Evolutionary conservation across 2,888 invertebrate genomes (phyloP).

Genomic region (Rugalucina vietnamica): DNA sequence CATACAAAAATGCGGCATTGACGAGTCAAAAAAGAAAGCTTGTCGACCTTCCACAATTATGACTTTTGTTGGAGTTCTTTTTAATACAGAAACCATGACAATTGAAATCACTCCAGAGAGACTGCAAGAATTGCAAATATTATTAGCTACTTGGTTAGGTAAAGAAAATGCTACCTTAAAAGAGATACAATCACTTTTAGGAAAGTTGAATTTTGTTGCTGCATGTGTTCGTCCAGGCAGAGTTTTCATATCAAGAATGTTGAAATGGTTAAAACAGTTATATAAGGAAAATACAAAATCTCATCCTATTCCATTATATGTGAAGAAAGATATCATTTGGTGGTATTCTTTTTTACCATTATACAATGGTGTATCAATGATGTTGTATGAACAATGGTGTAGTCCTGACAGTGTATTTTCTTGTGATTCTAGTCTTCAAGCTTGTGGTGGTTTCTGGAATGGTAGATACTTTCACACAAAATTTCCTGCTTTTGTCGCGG

Average conservation of each 20-base stretch:
- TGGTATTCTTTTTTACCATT: slow-evolving; percentile 20
- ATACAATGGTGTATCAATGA: slow-evolving; percentile 22
- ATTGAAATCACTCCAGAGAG: neutral
- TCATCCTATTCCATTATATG: neutral
- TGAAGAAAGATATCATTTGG: slow-evolving; percentile 18
- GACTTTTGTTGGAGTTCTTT: neutral
- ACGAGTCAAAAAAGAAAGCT: slow-evolving; percentile 6
- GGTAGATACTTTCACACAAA: slow-evolving; percentile 14
- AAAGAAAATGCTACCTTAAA: slow-evolving; percentile 12
- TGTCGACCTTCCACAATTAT: slow-evolving; percentile 1
- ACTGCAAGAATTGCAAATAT: neutral
- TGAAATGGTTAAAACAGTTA: slow-evolving; percentile 12
- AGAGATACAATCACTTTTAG: slow-evolving; percentile 28
- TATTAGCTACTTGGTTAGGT: neutral
- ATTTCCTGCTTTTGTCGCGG: slow-evolving; percentile 11
- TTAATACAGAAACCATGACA: slow-evolving; percentile 2
- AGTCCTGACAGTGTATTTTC: neutral
- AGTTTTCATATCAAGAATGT: slow-evolving; percentile 16
- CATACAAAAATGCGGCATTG: slow-evolving; percentile 9
- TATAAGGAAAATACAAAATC: neutral
- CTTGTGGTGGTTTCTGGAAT: slow-evolving; percentile 20
- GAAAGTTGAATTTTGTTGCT: slow-evolving; percentile 38
- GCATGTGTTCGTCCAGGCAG: slow-evolving; percentile 29
- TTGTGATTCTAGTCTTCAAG: slow-evolving; percentile 20
- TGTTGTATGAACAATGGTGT: slow-evolving; percentile 12